Evolutionary conservation across 1,140 invertebrate species (phyloP).

Genomic region (Metaphire vulgaris): DNA sequence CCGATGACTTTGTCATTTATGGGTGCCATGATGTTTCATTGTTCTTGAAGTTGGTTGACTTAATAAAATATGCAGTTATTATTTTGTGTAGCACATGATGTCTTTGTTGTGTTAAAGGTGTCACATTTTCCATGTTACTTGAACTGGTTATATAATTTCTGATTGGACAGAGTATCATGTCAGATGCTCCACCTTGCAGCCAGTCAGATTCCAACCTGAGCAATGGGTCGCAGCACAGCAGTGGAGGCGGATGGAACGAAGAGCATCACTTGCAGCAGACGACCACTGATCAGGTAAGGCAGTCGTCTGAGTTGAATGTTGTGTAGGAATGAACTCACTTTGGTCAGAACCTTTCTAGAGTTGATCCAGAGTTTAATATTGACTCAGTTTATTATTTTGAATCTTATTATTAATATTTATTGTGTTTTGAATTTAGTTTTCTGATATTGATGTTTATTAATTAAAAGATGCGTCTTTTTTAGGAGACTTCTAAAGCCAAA

Average conservation of each 20-base stretch:
- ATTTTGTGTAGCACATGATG: not conserved
- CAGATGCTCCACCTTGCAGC: not conserved
- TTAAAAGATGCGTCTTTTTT: too few relatives aligned
- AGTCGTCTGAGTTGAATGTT: not conserved
- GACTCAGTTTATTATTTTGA: not conserved
- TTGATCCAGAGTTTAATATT: not conserved
- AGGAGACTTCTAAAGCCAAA: not conserved
- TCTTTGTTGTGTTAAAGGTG: not conserved
- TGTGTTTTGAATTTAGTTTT: not conserved
- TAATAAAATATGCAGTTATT: not conserved
- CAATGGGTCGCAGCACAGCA: conserved; percentile 19
- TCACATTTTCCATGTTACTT: not conserved
- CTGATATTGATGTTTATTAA: too few relatives aligned
- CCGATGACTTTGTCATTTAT: not conserved
- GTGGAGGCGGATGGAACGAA: conserved; percentile 2
- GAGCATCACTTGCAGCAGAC: not conserved
- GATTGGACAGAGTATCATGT: not conserved
- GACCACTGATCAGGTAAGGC: not conserved
- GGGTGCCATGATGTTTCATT: not conserved
- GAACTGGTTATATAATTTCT: not conserved
- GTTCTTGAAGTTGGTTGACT: not conserved
- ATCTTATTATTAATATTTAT: not conserved
- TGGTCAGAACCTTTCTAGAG: not conserved
- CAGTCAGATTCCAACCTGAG: conserved; percentile 20
- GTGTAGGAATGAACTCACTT: not conserved